Percentiles rank a stretch among this genome's conserved stretches.
Evolutionary conservation across 2,797 vertebrate species (phyloP).

Genomic region (Lutjanus campechanus): DNA sequence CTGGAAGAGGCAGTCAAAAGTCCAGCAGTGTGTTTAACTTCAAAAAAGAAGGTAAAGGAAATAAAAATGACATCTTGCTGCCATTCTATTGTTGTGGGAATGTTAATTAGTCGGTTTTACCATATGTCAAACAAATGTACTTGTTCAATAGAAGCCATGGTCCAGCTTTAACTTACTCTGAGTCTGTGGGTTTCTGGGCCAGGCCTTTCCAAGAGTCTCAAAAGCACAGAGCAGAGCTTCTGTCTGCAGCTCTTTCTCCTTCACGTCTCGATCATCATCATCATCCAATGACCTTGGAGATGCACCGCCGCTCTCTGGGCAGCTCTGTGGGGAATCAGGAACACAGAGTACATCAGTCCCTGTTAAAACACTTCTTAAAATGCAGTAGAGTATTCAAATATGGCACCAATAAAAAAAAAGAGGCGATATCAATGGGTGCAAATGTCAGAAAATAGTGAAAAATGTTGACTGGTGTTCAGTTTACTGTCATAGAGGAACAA

Average conservation of each 20-base stretch:
- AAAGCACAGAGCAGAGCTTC: slow-evolving; percentile 94
- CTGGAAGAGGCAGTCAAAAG: background rate
- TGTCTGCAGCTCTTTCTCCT: slow-evolving; percentile 90
- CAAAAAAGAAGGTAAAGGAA: background rate
- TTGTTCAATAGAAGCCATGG: background rate
- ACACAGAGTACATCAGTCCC: background rate
- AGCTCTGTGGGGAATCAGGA: slow-evolving; percentile 83
- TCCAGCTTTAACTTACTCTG: slow-evolving; percentile 85
- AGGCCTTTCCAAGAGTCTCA: slow-evolving; percentile 93
- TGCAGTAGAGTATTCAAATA: background rate
- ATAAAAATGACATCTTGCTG: background rate
- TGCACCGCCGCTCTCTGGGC: slow-evolving; percentile 77
- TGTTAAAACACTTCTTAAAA: background rate
- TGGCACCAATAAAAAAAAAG: too few relatives aligned
- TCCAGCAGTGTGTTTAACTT: background rate
- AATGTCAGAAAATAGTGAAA: too few relatives aligned
- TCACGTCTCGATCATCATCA: slow-evolving; percentile 84
- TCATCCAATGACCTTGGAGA: slow-evolving; percentile 72
- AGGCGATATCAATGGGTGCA: too few relatives aligned
- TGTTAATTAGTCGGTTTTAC: background rate
- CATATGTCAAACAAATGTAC: background rate
- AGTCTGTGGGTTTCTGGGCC: slow-evolving; percentile 90
- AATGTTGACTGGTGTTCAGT: too few relatives aligned
- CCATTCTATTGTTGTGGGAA: background rate
- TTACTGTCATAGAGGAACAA: too few relatives aligned